Evolutionary conservation across 2,797 vertebrate genomes (phyloP), one percentile per base, ranked within the genome.

Genomic region (Balearica regulorum): DNA sequence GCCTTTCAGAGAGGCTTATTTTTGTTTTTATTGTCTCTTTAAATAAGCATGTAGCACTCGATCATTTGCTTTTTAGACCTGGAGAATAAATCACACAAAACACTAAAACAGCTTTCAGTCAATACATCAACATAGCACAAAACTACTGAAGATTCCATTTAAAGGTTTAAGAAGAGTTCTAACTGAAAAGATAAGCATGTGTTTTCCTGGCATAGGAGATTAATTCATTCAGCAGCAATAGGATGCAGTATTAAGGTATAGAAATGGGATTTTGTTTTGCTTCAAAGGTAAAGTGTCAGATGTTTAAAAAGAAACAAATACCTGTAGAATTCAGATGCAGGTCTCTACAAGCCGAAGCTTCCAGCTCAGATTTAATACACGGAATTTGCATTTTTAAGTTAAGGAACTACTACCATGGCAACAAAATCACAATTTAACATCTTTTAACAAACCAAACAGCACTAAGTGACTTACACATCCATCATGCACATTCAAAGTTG

Each of bases 401-500:
- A 64, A 70, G 16, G 18, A 25, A 68, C 8, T 73, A 29, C 26
- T 72, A 64, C 33, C 4, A 3, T 9, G 29, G 44, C 55, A 89
- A 89, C 6, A 14, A 91, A 94, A 65, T 37, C 13, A 43, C 10
- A 66, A 66, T 66, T 88, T 35, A 79, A 66, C 9, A 33, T 17
- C 39, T 43, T 85, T 72, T 51, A 93, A 80, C 33, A 76, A 90
- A 58, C 13, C 48, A 55, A 89, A 87, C 90, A 75, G 16, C 69
- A 85, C 65, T 41, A 80, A 73, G 60, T 95, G 89, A 99, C 99
- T 99, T 98, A 99, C 99, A 97, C 99, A 99, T 98, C 99, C 99
- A 98, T 99, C 99, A 24, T 99, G 99, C 53, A 99, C 99, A 98
- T 98, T 99, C 97, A 99, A 98, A 10, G 99, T 99, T 82, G 99